phyloP scores from a whole-genome alignment of 2,888 invertebrate genomes.

The Lasius platythorax region DNA sequence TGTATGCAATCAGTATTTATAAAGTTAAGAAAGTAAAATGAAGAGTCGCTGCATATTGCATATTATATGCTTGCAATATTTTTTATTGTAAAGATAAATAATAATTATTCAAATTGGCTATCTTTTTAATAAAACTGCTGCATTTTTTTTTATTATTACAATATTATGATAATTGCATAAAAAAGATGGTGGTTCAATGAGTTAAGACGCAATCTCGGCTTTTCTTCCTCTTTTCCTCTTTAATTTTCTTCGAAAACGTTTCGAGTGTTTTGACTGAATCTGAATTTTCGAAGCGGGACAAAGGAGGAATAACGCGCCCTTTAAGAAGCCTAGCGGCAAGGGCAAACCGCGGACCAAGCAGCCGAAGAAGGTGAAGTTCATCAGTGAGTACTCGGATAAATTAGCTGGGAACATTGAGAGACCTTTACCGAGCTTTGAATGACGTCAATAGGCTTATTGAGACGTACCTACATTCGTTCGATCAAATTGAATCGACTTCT shows the following conservation, averaged over 20 bases:
- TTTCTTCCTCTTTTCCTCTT: background rate
- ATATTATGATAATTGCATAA: background rate
- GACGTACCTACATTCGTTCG: background rate
- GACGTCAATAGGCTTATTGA: conserved; percentile 3
- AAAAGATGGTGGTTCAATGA: background rate
- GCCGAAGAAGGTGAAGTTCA: conserved; percentile 96
- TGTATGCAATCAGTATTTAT: background rate
- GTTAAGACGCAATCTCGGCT: conserved; percentile 9
- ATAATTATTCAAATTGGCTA: background rate
- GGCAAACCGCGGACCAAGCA: conserved; percentile 94
- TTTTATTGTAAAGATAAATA: background rate
- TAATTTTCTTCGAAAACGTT: conserved; percentile 47
- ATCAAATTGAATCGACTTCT: background rate
- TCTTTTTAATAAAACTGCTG: background rate
- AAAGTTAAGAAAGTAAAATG: background rate
- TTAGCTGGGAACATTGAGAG: background rate
- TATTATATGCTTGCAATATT: background rate
- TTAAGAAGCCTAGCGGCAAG: conserved; percentile 93
- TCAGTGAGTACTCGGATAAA: conserved; percentile 91
- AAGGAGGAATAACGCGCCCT: conserved; percentile 88
- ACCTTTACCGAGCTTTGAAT: background rate
- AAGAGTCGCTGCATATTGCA: background rate
- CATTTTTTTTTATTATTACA: background rate
- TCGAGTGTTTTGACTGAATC: conserved; percentile 61
- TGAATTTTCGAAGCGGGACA: conserved; percentile 76